phyloP scores from a whole-genome alignment of 2,113 vertebrate genomes.

The Laticauda colubrina region DNA sequence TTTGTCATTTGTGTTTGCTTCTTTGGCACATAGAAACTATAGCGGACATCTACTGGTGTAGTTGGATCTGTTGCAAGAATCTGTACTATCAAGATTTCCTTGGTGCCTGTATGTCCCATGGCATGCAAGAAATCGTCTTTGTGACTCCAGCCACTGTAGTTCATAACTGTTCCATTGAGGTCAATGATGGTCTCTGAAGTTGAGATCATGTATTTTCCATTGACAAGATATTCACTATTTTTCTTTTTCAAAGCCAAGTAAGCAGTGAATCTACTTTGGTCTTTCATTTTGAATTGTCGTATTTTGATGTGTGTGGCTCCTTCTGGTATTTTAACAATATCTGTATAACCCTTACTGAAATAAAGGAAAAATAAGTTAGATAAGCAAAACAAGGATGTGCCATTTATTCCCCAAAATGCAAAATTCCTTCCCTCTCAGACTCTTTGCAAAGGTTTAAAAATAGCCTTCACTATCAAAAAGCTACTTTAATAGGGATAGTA shows the following conservation, averaged over 20 bases:
- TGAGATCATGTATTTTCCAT: constrained; percentile 98
- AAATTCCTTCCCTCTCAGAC: not conserved
- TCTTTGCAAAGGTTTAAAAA: not conserved
- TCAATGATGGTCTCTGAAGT: constrained; percentile 93
- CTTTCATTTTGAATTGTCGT: constrained; percentile 92
- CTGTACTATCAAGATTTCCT: constrained; percentile 84
- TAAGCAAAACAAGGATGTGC: not conserved
- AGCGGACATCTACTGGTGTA: constrained; percentile 87
- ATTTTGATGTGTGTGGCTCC: constrained; percentile 95
- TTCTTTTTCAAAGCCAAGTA: constrained; percentile 90
- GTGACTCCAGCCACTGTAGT: constrained; percentile 98
- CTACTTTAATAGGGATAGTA: not conserved
- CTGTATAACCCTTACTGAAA: constrained; percentile 95
- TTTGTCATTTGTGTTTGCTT: constrained; percentile 61
- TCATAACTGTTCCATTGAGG: constrained; percentile 90
- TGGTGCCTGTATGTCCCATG: constrained; percentile 87
- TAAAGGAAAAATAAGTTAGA: constrained; percentile 11
- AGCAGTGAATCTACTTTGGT: constrained; percentile 88
- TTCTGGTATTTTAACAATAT: constrained; percentile 90
- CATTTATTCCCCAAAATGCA: not conserved
- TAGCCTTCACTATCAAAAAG: not conserved
- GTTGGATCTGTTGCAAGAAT: constrained; percentile 90
- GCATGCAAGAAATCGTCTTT: constrained; percentile 88
- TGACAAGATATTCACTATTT: constrained; percentile 88
- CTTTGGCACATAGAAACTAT: constrained; percentile 90